Evolutionary conservation across 2,113 vertebrate genomes (phyloP).

Genomic region (Trematomus loennbergii): DNA sequence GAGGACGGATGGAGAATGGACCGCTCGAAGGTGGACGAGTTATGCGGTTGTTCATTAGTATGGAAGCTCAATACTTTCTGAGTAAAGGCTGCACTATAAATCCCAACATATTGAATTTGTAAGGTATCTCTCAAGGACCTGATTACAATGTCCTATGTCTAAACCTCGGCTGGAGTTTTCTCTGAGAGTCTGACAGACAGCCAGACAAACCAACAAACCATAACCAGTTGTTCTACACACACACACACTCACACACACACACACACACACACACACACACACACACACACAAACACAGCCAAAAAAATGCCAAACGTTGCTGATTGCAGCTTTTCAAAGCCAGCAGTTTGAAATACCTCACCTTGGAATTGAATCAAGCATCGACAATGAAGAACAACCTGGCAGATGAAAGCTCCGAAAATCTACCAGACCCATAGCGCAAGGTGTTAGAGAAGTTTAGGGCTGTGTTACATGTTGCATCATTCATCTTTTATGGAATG

Average conservation of each 20-base stretch:
- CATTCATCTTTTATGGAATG: not conserved
- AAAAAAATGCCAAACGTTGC: not conserved
- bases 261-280: too few species aligned
- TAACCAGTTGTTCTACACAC: too few species aligned
- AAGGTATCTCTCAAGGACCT: not conserved
- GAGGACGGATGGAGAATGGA: conserved; percentile 16
- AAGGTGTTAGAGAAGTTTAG: not conserved
- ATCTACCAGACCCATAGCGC: too few species aligned
- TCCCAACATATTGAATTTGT: not conserved
- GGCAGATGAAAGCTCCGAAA: not conserved
- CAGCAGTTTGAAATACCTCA: not conserved
- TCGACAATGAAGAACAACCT: not conserved
- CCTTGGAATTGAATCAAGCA: not conserved
- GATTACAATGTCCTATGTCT: not conserved
- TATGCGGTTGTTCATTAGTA: conserved; percentile 9
- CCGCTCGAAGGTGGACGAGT: not conserved
- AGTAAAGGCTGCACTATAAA: conserved; percentile 3
- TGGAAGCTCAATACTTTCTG: not conserved
- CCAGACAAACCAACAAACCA: too few species aligned
- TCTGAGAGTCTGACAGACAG: too few species aligned
- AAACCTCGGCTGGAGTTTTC: not conserved
- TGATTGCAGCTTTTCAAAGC: not conserved
- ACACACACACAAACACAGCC: too few species aligned
- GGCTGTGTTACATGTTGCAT: not conserved
- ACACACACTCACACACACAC: too few species aligned